Evolutionary conservation across 2,888 invertebrate genomes (phyloP).

Genomic region (Scelioninae gen. 1): DNA sequence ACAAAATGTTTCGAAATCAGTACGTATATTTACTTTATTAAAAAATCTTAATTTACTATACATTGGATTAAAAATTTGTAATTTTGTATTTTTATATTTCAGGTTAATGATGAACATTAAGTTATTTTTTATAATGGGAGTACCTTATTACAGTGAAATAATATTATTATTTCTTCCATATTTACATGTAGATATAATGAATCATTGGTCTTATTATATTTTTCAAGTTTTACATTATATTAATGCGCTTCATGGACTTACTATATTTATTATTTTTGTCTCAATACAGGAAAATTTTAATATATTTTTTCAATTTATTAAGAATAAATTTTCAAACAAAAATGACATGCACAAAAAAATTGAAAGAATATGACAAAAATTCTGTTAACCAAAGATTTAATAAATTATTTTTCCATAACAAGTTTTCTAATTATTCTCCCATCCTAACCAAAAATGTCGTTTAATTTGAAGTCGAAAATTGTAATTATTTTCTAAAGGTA

Average conservation of each 20-base stretch:
- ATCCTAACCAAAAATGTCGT: too few relatives aligned
- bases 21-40: conserved; percentile 40
- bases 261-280: background rate
- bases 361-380: background rate
- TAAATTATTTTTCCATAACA: too few relatives aligned
- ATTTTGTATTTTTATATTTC: too few relatives aligned
- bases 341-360: background rate
- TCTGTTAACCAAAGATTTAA: background rate
- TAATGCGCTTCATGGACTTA: background rate
- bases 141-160: conserved; percentile 5
- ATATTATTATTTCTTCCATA: background rate
- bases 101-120: conserved; percentile 21
- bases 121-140: conserved; percentile 17
- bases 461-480: too few relatives aligned
- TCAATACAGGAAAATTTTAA: background rate
- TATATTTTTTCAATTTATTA: background rate
- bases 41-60: background rate
- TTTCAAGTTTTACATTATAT: background rate
- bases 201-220: conserved; percentile 1
- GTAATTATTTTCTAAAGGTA: too few relatives aligned
- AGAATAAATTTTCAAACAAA: background rate
- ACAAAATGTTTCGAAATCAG: conserved; percentile 2
- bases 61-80: background rate
- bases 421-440: too few relatives aligned
- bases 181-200: background rate